Evolutionary conservation across 30 jellyfish, hydroid and myxozoan genomes (phyloP).

Genomic region (Cassiopea andromeda): DNA sequence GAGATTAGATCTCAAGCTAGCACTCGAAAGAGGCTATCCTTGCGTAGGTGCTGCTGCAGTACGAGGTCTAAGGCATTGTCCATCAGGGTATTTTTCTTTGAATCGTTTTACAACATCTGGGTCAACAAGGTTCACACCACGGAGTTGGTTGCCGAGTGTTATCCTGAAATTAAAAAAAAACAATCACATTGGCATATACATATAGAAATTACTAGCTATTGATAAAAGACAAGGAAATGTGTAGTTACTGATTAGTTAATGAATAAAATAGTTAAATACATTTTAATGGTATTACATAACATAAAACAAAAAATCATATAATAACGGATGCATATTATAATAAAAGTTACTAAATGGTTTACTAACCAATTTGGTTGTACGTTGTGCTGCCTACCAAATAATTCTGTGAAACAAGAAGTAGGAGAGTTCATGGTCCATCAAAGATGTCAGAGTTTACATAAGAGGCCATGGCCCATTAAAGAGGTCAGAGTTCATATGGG

Average conservation of each 20-base stretch:
- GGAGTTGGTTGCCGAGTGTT: constrained; percentile 97
- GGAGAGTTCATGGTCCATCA: neutral
- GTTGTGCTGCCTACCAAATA: constrained; percentile 98
- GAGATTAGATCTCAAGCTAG: neutral
- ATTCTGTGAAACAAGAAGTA: constrained; percentile 49
- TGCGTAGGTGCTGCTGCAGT: constrained; percentile 30
- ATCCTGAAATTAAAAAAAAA: constrained; percentile 57
- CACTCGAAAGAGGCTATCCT: neutral
- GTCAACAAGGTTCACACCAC: constrained; percentile 93
- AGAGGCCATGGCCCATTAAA: too few species aligned
- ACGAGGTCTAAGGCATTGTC: constrained; percentile 73
- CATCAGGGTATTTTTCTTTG: constrained; percentile 94
- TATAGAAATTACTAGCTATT: too few species aligned
- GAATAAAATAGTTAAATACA: too few species aligned
- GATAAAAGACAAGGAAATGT: too few species aligned
- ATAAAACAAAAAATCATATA: too few species aligned
- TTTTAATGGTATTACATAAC: too few species aligned
- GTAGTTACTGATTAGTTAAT: too few species aligned
- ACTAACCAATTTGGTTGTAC: constrained; percentile 99
- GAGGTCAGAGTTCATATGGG: neutral
- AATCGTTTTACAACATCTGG: constrained; percentile 93
- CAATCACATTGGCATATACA: too few species aligned
- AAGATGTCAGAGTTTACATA: too few species aligned
- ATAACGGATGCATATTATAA: neutral
- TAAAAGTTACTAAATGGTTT: neutral